A percentile compares a stretch with the other conserved stretches of the same genome.
These are phyloP conservation scores for Panthera tigris DNA, from an alignment of 2,113 vertebrate genomes.

Conservation along the genomic window DNA sequence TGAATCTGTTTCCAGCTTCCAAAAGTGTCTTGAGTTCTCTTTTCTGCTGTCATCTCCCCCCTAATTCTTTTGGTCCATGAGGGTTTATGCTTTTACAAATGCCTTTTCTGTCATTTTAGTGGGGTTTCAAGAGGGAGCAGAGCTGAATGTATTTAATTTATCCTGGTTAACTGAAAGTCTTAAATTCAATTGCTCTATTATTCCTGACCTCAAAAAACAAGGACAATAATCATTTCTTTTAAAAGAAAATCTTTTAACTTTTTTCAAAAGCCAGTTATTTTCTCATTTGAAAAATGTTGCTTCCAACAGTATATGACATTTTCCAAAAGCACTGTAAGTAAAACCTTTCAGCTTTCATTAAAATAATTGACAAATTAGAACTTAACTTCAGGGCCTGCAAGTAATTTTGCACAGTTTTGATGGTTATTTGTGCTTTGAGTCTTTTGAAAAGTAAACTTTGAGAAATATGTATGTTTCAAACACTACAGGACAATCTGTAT, in stretches of 20 bases:
- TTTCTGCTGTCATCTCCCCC: not conserved
- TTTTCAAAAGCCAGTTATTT: slow-evolving; percentile 34
- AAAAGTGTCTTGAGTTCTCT: not conserved
- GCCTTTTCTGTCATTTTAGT: slow-evolving; percentile 5
- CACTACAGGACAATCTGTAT: not conserved
- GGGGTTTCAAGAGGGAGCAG: not conserved
- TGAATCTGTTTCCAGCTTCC: not conserved
- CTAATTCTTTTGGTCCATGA: not conserved
- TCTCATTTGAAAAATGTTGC: slow-evolving; percentile 26
- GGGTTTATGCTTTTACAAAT: not conserved
- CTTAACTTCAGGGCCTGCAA: slow-evolving; percentile 13
- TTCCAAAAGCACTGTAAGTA: not conserved
- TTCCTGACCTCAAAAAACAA: not conserved
- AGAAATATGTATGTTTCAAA: slow-evolving; percentile 45
- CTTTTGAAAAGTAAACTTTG: slow-evolving; percentile 18
- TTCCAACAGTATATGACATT: not conserved
- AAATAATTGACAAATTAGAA: slow-evolving; percentile 46
- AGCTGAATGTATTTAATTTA: not conserved
- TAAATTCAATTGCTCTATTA: slow-evolving; percentile 24
- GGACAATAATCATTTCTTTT: not conserved
- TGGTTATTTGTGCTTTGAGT: slow-evolving; percentile 16
- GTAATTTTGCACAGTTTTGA: not conserved
- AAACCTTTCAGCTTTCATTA: not conserved
- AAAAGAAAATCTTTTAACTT: not conserved
- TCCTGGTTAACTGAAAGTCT: not conserved